Percentiles rank a stretch among this genome's conserved stretches.
Conservation (phyloP, 2,888 invertebrate genomes). For the Ecliptopera silaceata region DNA sequence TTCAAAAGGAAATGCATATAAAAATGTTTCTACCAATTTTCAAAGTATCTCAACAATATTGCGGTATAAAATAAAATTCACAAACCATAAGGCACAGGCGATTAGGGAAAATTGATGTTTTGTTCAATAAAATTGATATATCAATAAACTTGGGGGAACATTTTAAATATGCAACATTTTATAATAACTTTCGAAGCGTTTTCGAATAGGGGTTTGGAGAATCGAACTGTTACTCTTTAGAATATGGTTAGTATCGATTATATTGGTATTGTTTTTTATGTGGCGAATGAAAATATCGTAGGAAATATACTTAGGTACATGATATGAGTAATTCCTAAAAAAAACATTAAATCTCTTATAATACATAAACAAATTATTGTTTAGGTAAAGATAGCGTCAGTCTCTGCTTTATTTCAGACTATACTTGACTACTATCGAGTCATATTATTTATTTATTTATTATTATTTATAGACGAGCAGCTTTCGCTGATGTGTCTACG, state of each 20-base stretch:
- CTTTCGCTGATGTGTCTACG: too few species aligned
- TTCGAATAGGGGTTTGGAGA: conserved; percentile 45
- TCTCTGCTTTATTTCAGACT: too few species aligned
- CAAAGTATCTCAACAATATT: conserved; percentile 43
- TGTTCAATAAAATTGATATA: conserved; percentile 58
- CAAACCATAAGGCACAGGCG: conserved; percentile 55
- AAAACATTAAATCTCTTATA: too few species aligned
- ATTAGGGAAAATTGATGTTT: conserved; percentile 45
- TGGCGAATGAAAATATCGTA: background rate
- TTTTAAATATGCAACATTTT: conserved; percentile 78
- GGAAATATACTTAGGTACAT: too few species aligned
- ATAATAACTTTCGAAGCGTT: conserved; percentile 64
- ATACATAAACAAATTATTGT: too few species aligned
- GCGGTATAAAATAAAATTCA: conserved; percentile 49
- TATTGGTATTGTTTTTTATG: conserved; percentile 12
- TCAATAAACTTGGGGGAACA: conserved; percentile 50
- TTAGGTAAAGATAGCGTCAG: too few species aligned
- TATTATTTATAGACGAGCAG: too few species aligned
- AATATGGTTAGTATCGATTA: conserved; percentile 46
- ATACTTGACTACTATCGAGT: too few species aligned
- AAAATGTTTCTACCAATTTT: conserved; percentile 44
- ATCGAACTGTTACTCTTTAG: too few species aligned
- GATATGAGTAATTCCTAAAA: too few species aligned
- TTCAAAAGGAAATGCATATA: conserved; percentile 10
- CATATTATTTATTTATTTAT: too few species aligned